Percentiles rank a stretch among this genome's conserved stretches.
Evolutionary conservation across 1,140 invertebrate species (phyloP).

Genomic region (Apis mellifera): Amel_HAv3.1 CM009931.2:22050001-22050500

Average conservation of each 20-base stretch:
- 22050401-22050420: not conserved
- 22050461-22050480: not conserved
- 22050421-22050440: not conserved
- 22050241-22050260: not conserved
- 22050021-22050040: conserved; percentile 68
- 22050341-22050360: not conserved
- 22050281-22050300: not conserved
- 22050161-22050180: conserved; percentile 28
- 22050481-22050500: not conserved
- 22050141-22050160: not conserved
- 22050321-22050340: not conserved
- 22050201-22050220: not conserved
- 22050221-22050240: not conserved
- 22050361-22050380: not conserved
- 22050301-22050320: not conserved
- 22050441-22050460: not conserved
- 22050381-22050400: not conserved
- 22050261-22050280: not conserved
- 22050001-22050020: conserved; percentile 68
- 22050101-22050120: not conserved
- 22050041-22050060: conserved; percentile 65
- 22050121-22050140: not conserved
- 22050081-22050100: conserved; percentile 33
- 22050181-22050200: conserved; percentile 12
- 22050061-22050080: conserved; percentile 35